Percentiles rank a stretch among this genome's conserved stretches.
These are phyloP conservation scores for Gracilinanus agilis DNA, from an alignment of 2,113 vertebrate species.

Conservation along the genomic window DNA sequence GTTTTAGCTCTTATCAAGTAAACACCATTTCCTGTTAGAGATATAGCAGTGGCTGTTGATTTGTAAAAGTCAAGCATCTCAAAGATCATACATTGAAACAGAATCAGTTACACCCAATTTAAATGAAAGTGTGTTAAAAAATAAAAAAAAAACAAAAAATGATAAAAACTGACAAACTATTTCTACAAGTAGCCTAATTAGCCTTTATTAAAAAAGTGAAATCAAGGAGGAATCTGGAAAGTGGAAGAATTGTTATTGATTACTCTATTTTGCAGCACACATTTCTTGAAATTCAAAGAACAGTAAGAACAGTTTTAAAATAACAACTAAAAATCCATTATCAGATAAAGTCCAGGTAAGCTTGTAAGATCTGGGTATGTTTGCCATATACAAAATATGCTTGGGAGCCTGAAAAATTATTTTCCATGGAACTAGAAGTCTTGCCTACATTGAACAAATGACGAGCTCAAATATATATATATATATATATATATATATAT, in stretches of 20 bases:
- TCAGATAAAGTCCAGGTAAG: not conserved
- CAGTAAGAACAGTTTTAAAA: not conserved
- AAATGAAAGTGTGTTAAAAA: no score
- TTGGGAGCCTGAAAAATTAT: not conserved
- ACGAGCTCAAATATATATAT: no score
- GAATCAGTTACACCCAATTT: no score
- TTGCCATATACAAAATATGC: not conserved
- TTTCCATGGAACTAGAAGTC: not conserved
- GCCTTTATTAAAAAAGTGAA: not conserved
- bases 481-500: no score
- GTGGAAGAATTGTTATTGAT: not conserved
- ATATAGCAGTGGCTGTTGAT: no score
- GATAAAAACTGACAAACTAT: no score
- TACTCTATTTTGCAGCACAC: not conserved
- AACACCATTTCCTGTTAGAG: no score
- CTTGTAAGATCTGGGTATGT: not conserved
- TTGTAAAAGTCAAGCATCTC: no score
- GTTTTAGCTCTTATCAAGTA: no score
- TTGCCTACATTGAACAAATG: not conserved
- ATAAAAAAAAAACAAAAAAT: no score
- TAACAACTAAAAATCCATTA: not conserved
- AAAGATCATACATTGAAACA: no score
- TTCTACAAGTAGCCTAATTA: not conserved
- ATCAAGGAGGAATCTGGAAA: not conserved
- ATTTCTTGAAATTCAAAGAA: not conserved